These are phyloP conservation scores for Pachypeltis micranthus DNA, from an alignment of 1,140 invertebrate species.

Conservation along the genomic window DNA sequence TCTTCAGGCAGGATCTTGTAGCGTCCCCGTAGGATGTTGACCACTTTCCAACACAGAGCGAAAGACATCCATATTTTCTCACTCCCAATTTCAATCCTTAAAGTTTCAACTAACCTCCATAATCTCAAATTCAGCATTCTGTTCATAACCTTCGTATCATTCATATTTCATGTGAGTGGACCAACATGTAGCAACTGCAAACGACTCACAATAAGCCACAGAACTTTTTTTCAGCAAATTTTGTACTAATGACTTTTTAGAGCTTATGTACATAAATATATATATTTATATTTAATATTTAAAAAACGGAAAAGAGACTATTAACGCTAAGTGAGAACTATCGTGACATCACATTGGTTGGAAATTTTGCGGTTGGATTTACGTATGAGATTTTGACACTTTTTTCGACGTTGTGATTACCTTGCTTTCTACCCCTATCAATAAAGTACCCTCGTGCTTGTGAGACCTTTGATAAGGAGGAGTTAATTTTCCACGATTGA, in stretches of 20 bases:
- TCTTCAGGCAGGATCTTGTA: too few species aligned
- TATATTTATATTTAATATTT: constrained; percentile 20
- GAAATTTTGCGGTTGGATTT: neutral
- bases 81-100: too few species aligned
- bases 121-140: too few species aligned
- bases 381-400: neutral
- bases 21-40: too few species aligned
- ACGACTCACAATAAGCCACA: too few species aligned
- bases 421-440: neutral
- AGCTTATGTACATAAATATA: constrained; percentile 24
- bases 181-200: too few species aligned
- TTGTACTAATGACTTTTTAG: constrained; percentile 25
- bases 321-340: constrained; percentile 11
- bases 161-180: too few species aligned
- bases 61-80: too few species aligned
- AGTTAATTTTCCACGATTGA: neutral
- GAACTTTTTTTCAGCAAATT: constrained; percentile 15
- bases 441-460: neutral
- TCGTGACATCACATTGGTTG: neutral
- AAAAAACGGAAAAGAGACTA: constrained; percentile 23
- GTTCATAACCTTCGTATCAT: too few species aligned
- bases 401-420: neutral
- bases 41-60: too few species aligned
- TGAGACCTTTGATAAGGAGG: neutral
- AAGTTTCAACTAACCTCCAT: too few species aligned